Evolutionary conservation across 2,888 invertebrate species (phyloP).

Genomic region (Oscheius sp.): DNA sequence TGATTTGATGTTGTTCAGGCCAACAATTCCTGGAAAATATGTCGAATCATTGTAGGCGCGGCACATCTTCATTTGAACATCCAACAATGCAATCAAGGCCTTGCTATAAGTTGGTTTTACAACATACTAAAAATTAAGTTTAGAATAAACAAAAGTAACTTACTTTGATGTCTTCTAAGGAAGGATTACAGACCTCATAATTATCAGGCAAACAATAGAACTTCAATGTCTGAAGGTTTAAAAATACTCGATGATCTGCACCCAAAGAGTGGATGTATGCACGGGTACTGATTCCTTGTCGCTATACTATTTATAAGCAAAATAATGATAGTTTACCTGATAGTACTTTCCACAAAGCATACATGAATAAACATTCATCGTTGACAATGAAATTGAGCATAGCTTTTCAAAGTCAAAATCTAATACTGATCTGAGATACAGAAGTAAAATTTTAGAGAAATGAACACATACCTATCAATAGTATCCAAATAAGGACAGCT

Average conservation of each 20-base stretch:
- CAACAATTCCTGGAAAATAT: conserved; percentile 94
- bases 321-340: conserved; percentile 73
- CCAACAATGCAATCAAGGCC: conserved; percentile 79
- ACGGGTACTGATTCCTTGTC: conserved; percentile 95
- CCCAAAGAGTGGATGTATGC: conserved; percentile 98
- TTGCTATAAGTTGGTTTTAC: conserved; percentile 92
- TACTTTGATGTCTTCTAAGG: conserved; percentile 89
- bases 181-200: conserved; percentile 95
- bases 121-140: conserved; percentile 79
- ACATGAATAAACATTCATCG: conserved; percentile 99
- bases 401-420: conserved; percentile 99
- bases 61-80: conserved; percentile 79
- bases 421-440: conserved; percentile 80
- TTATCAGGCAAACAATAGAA: conserved; percentile 99
- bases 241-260: conserved; percentile 94
- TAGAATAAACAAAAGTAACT: conserved; percentile 5
- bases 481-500: conserved; percentile 94
- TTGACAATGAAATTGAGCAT: conserved; percentile 94
- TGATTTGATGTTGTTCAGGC: conserved; percentile 98
- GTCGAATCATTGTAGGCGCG: conserved; percentile 87
- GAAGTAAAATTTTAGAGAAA: not conserved
- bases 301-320: conserved; percentile 74
- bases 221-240: conserved; percentile 89
- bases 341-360: conserved; percentile 99
- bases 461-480: conserved; percentile 80